Percentiles rank a stretch among this genome's conserved stretches.
Evolutionary conservation across 2,888 invertebrate genomes (phyloP).

Genomic region (Limnephilus auricula): DNA sequence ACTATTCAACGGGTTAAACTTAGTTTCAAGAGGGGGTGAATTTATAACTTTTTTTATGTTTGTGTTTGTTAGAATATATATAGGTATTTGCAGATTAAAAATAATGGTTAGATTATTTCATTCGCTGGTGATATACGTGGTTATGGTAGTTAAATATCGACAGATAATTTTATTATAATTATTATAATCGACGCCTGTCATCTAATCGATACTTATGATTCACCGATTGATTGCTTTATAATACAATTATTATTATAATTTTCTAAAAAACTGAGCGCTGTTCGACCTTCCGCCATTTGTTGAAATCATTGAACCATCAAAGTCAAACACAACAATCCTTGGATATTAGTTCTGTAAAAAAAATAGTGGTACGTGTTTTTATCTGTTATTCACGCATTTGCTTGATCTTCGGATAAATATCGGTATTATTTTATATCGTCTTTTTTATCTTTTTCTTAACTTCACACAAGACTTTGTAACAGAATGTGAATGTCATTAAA

Average conservation of each 20-base stretch:
- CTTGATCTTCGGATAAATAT: background rate
- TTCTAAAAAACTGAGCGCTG: background rate
- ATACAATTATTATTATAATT: background rate
- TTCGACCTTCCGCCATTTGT: slow-evolving; percentile 54
- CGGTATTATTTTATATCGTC: background rate
- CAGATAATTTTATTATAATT: background rate
- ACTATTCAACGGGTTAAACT: background rate
- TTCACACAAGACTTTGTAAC: background rate
- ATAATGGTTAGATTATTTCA: background rate
- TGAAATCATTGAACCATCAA: slow-evolving; percentile 58
- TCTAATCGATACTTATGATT: background rate
- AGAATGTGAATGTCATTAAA: background rate
- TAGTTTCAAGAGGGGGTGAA: too few species aligned
- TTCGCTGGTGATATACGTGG: background rate
- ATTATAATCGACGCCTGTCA: background rate
- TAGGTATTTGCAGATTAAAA: too few species aligned
- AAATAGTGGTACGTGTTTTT: slow-evolving; percentile 19
- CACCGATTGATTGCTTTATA: background rate
- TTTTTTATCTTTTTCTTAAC: background rate
- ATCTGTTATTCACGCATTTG: background rate
- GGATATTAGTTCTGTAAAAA: slow-evolving; percentile 42
- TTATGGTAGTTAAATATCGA: background rate
- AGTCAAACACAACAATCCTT: slow-evolving; percentile 58
- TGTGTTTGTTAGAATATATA: too few species aligned
- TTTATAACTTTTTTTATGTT: too few species aligned